Conservation (phyloP, 2,888 invertebrate species). For the Pyralis farinalis region DNA sequence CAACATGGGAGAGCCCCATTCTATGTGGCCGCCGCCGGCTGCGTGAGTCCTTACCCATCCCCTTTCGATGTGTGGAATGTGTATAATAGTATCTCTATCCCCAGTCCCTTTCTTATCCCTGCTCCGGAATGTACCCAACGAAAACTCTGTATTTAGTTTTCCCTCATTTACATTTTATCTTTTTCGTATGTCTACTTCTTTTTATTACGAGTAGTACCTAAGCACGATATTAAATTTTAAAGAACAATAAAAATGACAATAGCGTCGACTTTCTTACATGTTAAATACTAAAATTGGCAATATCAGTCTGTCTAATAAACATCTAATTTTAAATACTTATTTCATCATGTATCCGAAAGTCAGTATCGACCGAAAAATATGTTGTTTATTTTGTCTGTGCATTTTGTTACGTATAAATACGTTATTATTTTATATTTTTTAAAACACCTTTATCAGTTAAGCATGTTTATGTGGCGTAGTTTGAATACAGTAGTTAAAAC, state of each 20-base stretch:
- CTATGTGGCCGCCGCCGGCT: slow-evolving; percentile 64
- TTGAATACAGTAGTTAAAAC: slow-evolving; percentile 17
- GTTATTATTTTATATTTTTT: slow-evolving; percentile 16
- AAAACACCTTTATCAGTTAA: slow-evolving; percentile 22
- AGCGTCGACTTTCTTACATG: background rate
- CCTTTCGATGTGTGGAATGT: slow-evolving; percentile 77
- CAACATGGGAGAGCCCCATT: slow-evolving; percentile 72
- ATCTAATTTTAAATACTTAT: no score
- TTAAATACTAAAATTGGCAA: background rate
- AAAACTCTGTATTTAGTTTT: slow-evolving; percentile 55
- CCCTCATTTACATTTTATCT: slow-evolving; percentile 24
- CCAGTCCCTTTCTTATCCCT: slow-evolving; percentile 33
- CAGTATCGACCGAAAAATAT: background rate
- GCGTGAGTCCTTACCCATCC: slow-evolving; percentile 71
- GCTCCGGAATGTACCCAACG: slow-evolving; percentile 43
- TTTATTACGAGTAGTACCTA: slow-evolving; percentile 2
- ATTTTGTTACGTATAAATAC: slow-evolving; percentile 1
- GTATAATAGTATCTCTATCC: slow-evolving; percentile 52
- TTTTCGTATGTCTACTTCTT: slow-evolving; percentile 25
- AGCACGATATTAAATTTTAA: slow-evolving; percentile 2
- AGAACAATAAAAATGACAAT: background rate
- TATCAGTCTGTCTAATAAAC: no score
- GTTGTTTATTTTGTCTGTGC: background rate
- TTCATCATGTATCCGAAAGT: background rate
- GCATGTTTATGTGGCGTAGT: slow-evolving; percentile 47